Conservation (phyloP, 2,797 vertebrate genomes). For the Cossypha heuglini region DNA sequence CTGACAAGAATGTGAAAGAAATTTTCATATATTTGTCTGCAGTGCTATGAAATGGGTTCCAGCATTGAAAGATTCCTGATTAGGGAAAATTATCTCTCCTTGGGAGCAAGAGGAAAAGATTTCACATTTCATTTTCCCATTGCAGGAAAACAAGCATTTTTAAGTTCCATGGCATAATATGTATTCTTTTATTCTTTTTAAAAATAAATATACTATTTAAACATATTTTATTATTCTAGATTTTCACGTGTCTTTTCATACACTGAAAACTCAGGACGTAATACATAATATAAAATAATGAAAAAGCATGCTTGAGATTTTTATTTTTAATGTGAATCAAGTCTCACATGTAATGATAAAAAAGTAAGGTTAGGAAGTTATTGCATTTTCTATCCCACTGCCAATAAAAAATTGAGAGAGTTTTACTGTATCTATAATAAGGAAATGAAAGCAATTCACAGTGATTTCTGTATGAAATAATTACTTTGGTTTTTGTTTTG, state of each 20-base stretch:
- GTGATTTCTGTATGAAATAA: not conserved
- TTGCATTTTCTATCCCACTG: not conserved
- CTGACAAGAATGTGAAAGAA: constrained; percentile 7
- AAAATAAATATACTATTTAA: not conserved
- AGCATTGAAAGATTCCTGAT: constrained; percentile 19
- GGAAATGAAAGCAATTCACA: not conserved
- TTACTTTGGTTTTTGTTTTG: not conserved
- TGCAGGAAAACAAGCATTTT: not conserved
- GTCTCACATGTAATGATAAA: not conserved
- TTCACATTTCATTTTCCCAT: not conserved
- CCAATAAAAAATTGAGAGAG: not conserved
- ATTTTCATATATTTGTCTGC: constrained; percentile 5
- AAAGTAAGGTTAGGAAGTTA: not conserved
- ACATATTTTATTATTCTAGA: not conserved
- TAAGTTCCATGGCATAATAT: not conserved
- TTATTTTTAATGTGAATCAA: not conserved
- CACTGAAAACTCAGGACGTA: not conserved
- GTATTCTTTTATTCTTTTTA: not conserved
- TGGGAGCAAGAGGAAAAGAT: not conserved
- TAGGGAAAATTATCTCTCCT: not conserved
- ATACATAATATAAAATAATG: not conserved
- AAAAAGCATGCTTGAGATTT: not conserved
- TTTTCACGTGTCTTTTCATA: not conserved
- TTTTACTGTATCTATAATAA: not conserved
- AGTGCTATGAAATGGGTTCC: not conserved